Conservation (phyloP, 2,113 vertebrate genomes). For the Accipiter virgatus region DNA sequence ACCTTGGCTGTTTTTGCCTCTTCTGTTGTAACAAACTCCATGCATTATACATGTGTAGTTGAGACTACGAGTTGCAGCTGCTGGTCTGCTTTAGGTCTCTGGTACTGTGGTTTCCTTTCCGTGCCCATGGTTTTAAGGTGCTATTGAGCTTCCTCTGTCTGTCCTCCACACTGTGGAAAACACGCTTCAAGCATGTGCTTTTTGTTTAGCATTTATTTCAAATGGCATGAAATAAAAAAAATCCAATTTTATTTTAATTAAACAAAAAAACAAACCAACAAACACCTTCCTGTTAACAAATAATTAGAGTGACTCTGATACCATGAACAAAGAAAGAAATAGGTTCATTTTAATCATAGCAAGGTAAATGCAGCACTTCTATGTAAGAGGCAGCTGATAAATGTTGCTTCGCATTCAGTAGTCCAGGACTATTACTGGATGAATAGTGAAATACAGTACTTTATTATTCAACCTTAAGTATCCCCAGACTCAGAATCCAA, state of each 20-base stretch:
- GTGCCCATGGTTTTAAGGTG: background rate
- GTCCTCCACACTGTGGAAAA: background rate
- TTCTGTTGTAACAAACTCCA: background rate
- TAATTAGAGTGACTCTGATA: background rate
- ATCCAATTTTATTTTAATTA: background rate
- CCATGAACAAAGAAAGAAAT: background rate
- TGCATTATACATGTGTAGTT: background rate
- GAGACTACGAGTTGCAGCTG: background rate
- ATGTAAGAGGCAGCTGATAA: background rate
- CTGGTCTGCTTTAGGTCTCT: background rate
- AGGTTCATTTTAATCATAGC: background rate
- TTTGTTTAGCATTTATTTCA: background rate
- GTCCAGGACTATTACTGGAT: background rate
- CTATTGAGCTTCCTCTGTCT: background rate
- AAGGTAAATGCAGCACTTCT: background rate
- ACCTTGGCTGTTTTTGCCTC: background rate
- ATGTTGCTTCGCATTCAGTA: background rate
- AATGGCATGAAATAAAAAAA: background rate
- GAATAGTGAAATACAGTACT: background rate
- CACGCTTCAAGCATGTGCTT: accelerated
- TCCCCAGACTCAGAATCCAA: background rate
- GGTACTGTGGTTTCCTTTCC: background rate
- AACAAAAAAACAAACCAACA: accelerated
- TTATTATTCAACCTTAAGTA: background rate
- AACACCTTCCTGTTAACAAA: background rate